These are phyloP conservation scores for Anastrepha obliqua DNA, from an alignment of 1,140 invertebrate species.

Conservation along the genomic window DNA sequence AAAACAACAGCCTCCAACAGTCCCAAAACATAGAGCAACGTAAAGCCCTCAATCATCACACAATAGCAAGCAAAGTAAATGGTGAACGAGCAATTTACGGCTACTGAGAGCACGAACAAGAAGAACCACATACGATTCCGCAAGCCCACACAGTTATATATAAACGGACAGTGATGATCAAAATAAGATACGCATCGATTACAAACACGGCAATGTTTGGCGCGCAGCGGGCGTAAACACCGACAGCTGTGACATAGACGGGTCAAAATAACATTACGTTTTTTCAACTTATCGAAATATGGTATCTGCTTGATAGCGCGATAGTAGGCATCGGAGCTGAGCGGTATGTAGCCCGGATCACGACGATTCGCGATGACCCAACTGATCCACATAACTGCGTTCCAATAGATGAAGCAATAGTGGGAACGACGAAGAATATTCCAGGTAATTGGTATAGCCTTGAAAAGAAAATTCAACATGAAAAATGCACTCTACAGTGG, in stretches of 20 bases:
- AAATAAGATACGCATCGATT: constrained; percentile 94
- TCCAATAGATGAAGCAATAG: constrained; percentile 93
- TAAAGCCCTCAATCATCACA: constrained; percentile 89
- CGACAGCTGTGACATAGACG: constrained; percentile 93
- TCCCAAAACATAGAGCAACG: constrained; percentile 86
- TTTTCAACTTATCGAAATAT: constrained; percentile 92
- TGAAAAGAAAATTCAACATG: constrained; percentile 49
- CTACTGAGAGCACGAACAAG: constrained; percentile 88
- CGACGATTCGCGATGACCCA: constrained; percentile 91
- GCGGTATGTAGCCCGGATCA: constrained; percentile 91
- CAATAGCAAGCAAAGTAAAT: constrained; percentile 93
- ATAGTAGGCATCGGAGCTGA: constrained; percentile 92
- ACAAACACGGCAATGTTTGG: constrained; percentile 94
- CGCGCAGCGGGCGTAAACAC: constrained; percentile 88
- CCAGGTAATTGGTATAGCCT: constrained; percentile 93
- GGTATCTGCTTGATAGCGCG: constrained; percentile 91
- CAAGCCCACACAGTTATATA: constrained; percentile 93
- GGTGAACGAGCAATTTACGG: constrained; percentile 89
- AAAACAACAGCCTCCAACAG: constrained; percentile 88
- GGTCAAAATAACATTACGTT: constrained; percentile 88
- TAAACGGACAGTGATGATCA: constrained; percentile 96
- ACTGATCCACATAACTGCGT: constrained; percentile 92
- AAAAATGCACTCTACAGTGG: too few species aligned
- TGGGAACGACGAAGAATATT: constrained; percentile 88
- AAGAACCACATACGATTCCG: constrained; percentile 94